Evolutionary conservation across 2,113 vertebrate genomes (phyloP).

Genomic region (Speoplatyrhinus poulsoni): DNA sequence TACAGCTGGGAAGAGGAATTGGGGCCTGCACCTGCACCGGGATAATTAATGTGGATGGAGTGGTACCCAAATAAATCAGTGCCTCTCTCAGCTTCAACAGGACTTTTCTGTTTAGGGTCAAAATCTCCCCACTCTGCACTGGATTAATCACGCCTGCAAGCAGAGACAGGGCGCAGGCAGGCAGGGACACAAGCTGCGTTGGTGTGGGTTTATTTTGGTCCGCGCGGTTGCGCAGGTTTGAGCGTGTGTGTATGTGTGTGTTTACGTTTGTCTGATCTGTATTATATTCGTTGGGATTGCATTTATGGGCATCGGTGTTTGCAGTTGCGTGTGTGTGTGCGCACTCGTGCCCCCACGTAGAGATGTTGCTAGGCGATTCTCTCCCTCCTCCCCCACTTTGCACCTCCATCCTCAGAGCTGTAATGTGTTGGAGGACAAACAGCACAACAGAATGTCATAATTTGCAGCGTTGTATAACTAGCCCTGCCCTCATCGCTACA

Average conservation of each 20-base stretch:
- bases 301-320: background rate
- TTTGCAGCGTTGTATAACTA: constrained; percentile 73
- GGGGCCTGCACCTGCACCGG: constrained; percentile 77
- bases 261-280: constrained; percentile 3
- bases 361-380: constrained; percentile 46
- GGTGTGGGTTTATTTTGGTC: constrained; percentile 29
- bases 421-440: constrained; percentile 71
- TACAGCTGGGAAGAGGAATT: constrained; percentile 66
- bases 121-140: constrained; percentile 72
- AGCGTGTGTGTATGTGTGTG: background rate
- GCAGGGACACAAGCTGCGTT: constrained; percentile 47
- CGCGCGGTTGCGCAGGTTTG: constrained; percentile 17
- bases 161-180: constrained; percentile 34
- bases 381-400: constrained; percentile 2
- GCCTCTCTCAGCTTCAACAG: constrained; percentile 78
- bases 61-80: constrained; percentile 80
- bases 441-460: constrained; percentile 68
- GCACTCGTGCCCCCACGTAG: constrained; percentile 29
- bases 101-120: constrained; percentile 83
- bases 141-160: constrained; percentile 76
- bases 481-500: constrained; percentile 53
- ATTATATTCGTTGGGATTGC: constrained; percentile 1
- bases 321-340: constrained; percentile 26
- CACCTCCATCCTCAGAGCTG: constrained; percentile 49
- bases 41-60: constrained; percentile 79